Percentiles rank a stretch among this genome's conserved stretches.
phyloP scores from a whole-genome alignment of 1,140 invertebrate genomes.

The Cydia amplana region DNA sequence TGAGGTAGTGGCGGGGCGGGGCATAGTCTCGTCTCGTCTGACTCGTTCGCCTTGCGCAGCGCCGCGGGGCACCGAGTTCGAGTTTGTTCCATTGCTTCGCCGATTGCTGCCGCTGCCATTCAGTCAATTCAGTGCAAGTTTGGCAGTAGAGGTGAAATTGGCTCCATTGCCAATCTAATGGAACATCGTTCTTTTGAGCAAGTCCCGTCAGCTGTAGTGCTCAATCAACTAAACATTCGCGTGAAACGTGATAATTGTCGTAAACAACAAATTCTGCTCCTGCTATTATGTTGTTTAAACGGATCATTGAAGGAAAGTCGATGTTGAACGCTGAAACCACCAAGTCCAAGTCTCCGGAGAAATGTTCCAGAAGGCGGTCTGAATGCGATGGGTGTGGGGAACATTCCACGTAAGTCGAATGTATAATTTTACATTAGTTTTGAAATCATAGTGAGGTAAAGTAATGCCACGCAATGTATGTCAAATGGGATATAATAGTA shows the following conservation, averaged over 20 bases:
- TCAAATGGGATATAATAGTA: not conserved
- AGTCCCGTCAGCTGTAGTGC: slow-evolving; percentile 65
- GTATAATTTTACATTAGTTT: not conserved
- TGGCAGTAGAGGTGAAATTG: slow-evolving; percentile 72
- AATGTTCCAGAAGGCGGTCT: slow-evolving; percentile 75
- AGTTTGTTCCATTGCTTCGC: not conserved
- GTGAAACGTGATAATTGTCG: slow-evolving; percentile 72
- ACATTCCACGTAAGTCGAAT: slow-evolving; percentile 73
- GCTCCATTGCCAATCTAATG: slow-evolving; percentile 76
- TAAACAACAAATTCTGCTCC: slow-evolving; percentile 76
- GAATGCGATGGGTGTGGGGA: slow-evolving; percentile 75
- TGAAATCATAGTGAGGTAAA: not conserved
- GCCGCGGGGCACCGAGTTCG: slow-evolving; percentile 35
- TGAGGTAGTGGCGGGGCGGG: slow-evolving; percentile 33
- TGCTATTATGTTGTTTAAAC: slow-evolving; percentile 80
- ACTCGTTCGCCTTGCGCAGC: slow-evolving; percentile 31
- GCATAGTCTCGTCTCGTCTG: no score
- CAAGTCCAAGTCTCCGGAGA: slow-evolving; percentile 64
- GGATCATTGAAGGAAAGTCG: slow-evolving; percentile 80
- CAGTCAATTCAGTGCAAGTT: slow-evolving; percentile 67
- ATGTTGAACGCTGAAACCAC: slow-evolving; percentile 72
- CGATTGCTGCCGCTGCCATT: slow-evolving; percentile 31
- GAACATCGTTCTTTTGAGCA: slow-evolving; percentile 74
- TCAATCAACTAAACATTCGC: slow-evolving; percentile 74
- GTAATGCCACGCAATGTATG: slow-evolving; percentile 10